A percentile compares a stretch with the other conserved stretches of the same genome.
These are phyloP conservation scores for Dasyurus viverrinus DNA, from an alignment of 2,113 vertebrate genomes.

Conservation along the genomic window DNA sequence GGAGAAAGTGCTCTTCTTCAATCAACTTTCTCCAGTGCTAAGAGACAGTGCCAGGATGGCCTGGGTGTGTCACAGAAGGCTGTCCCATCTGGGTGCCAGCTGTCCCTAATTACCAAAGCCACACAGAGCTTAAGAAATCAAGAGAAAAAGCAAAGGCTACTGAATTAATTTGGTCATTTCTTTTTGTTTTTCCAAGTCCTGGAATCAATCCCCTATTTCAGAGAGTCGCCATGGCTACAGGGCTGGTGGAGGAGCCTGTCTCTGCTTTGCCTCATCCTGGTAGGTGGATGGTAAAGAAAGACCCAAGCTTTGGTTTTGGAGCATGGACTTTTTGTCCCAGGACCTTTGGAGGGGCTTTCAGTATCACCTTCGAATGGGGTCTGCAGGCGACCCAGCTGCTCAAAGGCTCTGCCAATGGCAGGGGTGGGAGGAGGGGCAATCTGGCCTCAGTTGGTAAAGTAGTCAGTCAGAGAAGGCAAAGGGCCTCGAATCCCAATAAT, in stretches of 20 bases:
- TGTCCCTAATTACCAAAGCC: neutral
- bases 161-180: neutral
- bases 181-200: neutral
- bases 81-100: neutral
- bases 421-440: neutral
- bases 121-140: neutral
- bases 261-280: neutral
- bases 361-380: neutral
- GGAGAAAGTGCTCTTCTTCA: neutral
- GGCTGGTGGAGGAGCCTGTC: neutral
- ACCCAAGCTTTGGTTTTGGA: neutral
- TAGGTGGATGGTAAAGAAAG: neutral
- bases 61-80: neutral
- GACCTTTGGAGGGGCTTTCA: neutral
- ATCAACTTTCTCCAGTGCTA: neutral
- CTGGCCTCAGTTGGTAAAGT: neutral
- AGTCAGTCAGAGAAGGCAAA: neutral
- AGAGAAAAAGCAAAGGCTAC: neutral
- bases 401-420: neutral
- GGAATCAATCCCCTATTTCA: neutral
- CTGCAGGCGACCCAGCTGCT: neutral
- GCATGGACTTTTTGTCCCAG: neutral
- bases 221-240: neutral
- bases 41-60: neutral
- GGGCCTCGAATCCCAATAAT: neutral